A percentile compares a stretch with the other conserved stretches of the same genome.
Evolutionary conservation across 2,797 vertebrate genomes (phyloP).

Genomic region (Decapterus maruadsi): DNA sequence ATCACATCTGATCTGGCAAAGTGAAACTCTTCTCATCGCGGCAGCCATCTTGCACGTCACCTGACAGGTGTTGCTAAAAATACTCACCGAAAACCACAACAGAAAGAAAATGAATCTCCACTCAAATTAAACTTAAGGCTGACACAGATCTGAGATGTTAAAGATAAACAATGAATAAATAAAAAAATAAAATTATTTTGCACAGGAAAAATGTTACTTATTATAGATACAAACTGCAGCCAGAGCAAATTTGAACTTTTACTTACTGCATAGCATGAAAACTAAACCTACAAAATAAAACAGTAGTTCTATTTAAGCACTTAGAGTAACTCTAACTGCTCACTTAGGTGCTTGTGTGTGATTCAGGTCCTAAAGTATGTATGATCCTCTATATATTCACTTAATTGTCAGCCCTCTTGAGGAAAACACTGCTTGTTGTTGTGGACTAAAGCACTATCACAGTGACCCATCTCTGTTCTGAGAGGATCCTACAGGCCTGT

Average conservation of each 20-base stretch:
- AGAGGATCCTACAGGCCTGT: neutral
- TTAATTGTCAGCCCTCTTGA: neutral
- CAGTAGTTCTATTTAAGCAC: neutral
- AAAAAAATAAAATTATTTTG: no score
- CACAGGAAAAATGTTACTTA: no score
- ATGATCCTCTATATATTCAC: neutral
- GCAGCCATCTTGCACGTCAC: neutral
- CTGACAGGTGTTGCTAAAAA: neutral
- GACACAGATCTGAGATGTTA: neutral
- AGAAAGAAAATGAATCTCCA: neutral
- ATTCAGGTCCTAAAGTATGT: neutral
- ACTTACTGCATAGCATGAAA: no score
- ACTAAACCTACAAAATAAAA: no score
- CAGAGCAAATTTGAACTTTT: no score
- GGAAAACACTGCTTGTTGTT: neutral
- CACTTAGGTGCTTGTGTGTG: neutral
- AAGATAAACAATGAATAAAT: no score
- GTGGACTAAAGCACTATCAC: neutral
- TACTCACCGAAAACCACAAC: neutral
- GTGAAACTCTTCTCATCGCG: neutral
- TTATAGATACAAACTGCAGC: no score
- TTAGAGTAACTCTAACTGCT: neutral
- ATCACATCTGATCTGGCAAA: neutral
- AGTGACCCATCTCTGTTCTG: conserved; percentile 10
- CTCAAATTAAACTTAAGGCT: neutral